Evolutionary conservation across 1,140 invertebrate species (phyloP).

Genomic region (Drosophila aff.): DNA sequence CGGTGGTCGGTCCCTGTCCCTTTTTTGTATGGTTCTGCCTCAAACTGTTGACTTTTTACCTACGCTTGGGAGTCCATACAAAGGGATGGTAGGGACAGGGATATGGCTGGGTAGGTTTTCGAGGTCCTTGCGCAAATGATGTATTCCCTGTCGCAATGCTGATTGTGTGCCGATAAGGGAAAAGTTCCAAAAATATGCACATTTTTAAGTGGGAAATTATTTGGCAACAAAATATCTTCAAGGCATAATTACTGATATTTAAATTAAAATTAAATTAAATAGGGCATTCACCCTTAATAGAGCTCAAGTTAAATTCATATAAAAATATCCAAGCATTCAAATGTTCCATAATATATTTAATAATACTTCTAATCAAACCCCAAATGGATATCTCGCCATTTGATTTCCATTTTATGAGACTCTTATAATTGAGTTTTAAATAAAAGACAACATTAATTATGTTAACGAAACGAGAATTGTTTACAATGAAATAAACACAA

Average conservation of each 20-base stretch:
- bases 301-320: background rate
- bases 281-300: background rate
- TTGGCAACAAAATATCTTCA: background rate
- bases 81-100: background rate
- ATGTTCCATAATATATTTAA: too few relatives aligned
- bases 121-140: conserved; percentile 30
- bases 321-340: background rate
- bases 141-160: conserved; percentile 5
- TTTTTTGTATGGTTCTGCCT: conserved; percentile 26
- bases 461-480: conserved; percentile 7
- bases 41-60: conserved; percentile 33
- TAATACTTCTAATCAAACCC: too few relatives aligned
- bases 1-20: background rate
- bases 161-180: conserved; percentile 38
- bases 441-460: conserved; percentile 1
- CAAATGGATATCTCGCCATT: too few relatives aligned
- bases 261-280: background rate
- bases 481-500: conserved; percentile 11
- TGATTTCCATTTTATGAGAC: background rate
- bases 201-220: conserved; percentile 11
- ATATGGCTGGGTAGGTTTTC: conserved; percentile 16
- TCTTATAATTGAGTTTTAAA: background rate
- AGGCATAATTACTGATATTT: background rate
- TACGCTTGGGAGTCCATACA: conserved; percentile 5
- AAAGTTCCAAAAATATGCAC: conserved; percentile 22